Conservation (phyloP, 2,888 invertebrate genomes). For the Diaphora mendica region DNA sequence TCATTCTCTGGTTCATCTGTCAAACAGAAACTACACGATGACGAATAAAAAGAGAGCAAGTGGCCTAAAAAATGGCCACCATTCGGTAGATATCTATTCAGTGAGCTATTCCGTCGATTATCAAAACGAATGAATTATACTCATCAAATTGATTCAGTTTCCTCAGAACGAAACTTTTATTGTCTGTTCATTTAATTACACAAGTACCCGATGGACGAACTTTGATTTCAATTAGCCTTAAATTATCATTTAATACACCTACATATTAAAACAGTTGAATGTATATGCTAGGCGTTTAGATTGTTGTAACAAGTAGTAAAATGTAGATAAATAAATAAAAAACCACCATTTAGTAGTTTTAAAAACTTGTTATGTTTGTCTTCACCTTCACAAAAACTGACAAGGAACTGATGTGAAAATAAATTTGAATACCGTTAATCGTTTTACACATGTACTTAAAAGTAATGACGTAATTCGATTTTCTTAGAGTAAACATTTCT, state of each 20-base stretch:
- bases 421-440: background rate
- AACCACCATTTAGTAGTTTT: background rate
- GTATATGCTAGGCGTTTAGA: too few species aligned
- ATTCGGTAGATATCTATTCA: constrained; percentile 30
- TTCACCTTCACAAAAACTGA: background rate
- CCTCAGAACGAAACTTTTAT: constrained; percentile 5
- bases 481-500: background rate
- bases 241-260: too few species aligned
- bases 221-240: background rate
- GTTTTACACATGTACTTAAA: background rate
- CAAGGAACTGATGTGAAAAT: background rate
- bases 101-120: constrained; percentile 17
- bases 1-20: constrained; percentile 27
- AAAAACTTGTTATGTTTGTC: background rate
- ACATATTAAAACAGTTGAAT: too few species aligned
- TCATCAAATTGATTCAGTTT: constrained; percentile 13
- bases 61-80: constrained; percentile 36
- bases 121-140: background rate
- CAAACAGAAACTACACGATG: constrained; percentile 33
- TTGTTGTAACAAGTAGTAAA: background rate
- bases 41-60: constrained; percentile 33
- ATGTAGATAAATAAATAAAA: background rate
- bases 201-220: background rate
- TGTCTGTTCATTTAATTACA: background rate
- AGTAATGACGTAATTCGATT: background rate